Conservation (phyloP, 2,113 vertebrate species). For the Hyaena hyaena region DNA sequence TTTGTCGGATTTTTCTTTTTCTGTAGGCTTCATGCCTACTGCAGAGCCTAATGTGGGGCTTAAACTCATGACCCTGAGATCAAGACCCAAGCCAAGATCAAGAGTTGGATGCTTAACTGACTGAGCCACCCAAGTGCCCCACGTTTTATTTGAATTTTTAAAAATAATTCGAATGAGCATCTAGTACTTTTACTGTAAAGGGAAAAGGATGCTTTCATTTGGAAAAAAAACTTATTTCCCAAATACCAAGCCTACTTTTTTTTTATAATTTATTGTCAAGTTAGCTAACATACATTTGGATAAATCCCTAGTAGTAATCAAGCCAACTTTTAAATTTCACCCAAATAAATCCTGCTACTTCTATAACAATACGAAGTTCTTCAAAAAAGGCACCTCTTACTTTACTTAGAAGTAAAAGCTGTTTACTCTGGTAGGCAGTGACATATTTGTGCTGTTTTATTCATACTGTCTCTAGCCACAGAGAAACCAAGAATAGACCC, state of each 20-base stretch:
- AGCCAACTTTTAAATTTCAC: background rate
- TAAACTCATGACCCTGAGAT: too few species aligned
- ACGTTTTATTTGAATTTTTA: background rate
- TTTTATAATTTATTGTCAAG: too few species aligned
- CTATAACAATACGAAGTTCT: background rate
- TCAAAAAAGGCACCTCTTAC: background rate
- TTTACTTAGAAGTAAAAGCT: background rate
- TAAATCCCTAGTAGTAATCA: too few species aligned
- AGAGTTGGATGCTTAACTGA: too few species aligned
- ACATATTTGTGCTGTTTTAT: background rate
- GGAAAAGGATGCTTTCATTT: background rate
- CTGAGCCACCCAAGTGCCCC: too few species aligned
- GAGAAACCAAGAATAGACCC: background rate
- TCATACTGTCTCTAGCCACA: background rate
- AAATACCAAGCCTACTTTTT: background rate
- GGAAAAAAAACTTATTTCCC: background rate
- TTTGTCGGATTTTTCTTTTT: background rate
- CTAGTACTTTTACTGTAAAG: background rate
- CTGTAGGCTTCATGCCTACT: too few species aligned
- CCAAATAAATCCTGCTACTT: constrained; percentile 5
- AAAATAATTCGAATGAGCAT: background rate
- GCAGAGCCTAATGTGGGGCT: too few species aligned
- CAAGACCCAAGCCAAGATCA: too few species aligned
- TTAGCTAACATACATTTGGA: too few species aligned
- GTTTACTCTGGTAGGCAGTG: background rate